Percentiles rank a stretch among this genome's conserved stretches.
Conservation (phyloP, 1,140 invertebrate species). For the Drosophila asahinai region DNA sequence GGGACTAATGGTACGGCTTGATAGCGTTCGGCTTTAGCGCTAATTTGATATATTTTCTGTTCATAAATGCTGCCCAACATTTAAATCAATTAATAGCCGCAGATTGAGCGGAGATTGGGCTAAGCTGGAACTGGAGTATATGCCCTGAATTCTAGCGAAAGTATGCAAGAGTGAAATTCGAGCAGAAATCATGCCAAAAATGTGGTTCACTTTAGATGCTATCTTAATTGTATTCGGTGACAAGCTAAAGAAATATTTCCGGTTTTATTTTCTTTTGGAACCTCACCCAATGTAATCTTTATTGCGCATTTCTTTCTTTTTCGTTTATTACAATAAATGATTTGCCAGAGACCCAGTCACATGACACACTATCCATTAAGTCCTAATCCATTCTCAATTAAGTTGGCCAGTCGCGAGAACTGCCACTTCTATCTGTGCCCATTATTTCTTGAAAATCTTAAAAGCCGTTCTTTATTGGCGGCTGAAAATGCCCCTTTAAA, state of each 20-base stretch:
- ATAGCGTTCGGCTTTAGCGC: constrained; percentile 58
- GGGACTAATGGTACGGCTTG: constrained; percentile 44
- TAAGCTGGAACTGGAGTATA: constrained; percentile 1
- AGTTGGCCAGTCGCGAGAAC: constrained; percentile 18
- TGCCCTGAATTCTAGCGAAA: constrained; percentile 69
- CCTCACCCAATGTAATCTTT: constrained; percentile 9
- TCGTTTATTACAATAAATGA: constrained; percentile 19
- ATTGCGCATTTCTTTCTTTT: neutral
- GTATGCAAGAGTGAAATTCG: constrained; percentile 44
- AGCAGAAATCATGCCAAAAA: constrained; percentile 9
- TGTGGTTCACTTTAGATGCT: neutral
- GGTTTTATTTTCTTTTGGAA: constrained; percentile 4
- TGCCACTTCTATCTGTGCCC: constrained; percentile 32
- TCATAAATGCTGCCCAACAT: constrained; percentile 69
- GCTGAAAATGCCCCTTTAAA: constrained; percentile 29
- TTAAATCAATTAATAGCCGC: constrained; percentile 67
- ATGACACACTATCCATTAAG: constrained; percentile 31
- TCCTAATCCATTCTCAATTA: constrained; percentile 28
- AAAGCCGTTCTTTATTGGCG: constrained; percentile 45
- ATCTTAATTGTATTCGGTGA: constrained; percentile 9
- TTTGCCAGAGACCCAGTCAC: constrained; percentile 17
- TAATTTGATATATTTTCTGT: constrained; percentile 77
- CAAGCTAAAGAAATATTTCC: constrained; percentile 3
- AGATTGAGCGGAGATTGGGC: constrained; percentile 36
- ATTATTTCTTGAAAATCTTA: constrained; percentile 34